Base-by-base conservation (phyloP, 2,888 invertebrate genomes). In the Eristalinus sepulchralis region DNA sequence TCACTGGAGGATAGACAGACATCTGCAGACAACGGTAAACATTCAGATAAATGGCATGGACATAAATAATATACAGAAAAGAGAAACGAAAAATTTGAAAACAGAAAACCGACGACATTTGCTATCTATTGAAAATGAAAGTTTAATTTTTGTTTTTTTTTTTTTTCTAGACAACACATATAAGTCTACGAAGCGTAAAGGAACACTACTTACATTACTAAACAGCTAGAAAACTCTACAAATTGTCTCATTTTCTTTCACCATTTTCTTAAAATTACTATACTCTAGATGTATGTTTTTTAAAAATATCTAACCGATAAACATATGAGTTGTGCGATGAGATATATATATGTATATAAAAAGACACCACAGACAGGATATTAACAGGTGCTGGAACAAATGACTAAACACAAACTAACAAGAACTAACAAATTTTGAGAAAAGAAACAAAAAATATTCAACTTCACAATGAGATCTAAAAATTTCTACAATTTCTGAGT, bases 121-220 rank as follows among this genome's bases (percentile, higher is more conserved):
- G 77, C 85, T 85, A 85, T 82, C 85, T 85, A 85, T 70, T 47
- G 36, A 47, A 85, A 84, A 84, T 53, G 67, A 82, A 71, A 47
- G 13, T 36, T 68, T 62, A n/a, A n/a, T n/a, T n/a, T n/a, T n/a
- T 76, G 33, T 22, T 20, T 59, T 57, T 71, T 67, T 6, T 62
- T 62, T 64, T 64, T 47, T 83, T 67, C 62, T 82, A 73, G 81
- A 75, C 84, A 76, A 86, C 86, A 76, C 68, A 83, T 81, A 79
- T 59, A 88, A 86, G 81, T 87, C 88, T 88, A 88, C 67, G 79
- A 84, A 83, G 88, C 88, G 82, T 88, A 83, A 88, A 88, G 79
- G 83, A 88, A 88, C 79, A 80, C 87, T 87, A 85, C 85, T 85
- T 82, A 82, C 64, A 68, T 72, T 53, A 66, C 82, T 85, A 85